These are phyloP conservation scores for Yoshiicerus persimilis DNA, from an alignment of 1,140 invertebrate species.

Conservation along the genomic window DNA sequence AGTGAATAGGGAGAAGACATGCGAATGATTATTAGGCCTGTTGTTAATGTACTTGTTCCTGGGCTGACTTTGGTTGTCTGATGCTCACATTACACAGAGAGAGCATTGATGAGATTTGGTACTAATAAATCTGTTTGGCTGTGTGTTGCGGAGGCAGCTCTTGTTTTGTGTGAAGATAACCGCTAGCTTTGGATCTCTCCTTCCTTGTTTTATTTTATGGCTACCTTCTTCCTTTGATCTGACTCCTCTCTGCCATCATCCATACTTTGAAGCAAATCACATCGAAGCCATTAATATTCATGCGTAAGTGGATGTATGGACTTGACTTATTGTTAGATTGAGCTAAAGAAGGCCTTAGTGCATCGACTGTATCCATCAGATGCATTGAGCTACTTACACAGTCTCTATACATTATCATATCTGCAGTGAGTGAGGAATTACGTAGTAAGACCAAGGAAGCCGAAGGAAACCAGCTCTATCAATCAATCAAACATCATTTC, in stretches of 20 bases:
- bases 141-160: neutral
- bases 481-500: slow-evolving; percentile 18
- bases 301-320: neutral
- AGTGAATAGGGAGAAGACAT: too few relatives aligned
- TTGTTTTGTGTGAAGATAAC: neutral
- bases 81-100: neutral
- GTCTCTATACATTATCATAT: neutral
- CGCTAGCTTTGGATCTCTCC: neutral
- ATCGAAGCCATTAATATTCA: slow-evolving; percentile 7
- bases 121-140: neutral
- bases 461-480: neutral
- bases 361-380: neutral
- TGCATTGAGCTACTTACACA: neutral
- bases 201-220: neutral
- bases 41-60: neutral
- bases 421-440: neutral
- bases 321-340: neutral
- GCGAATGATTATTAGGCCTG: neutral
- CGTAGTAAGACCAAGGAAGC: neutral
- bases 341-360: neutral
- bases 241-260: neutral
- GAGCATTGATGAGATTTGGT: neutral
- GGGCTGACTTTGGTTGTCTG: neutral
- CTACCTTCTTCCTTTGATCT: neutral
- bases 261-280: neutral